Percentiles rank a stretch among this genome's conserved stretches.
These are phyloP conservation scores for Trissolcus brochymenae DNA, from an alignment of 2,888 invertebrate species.

Conservation along the genomic window DNA sequence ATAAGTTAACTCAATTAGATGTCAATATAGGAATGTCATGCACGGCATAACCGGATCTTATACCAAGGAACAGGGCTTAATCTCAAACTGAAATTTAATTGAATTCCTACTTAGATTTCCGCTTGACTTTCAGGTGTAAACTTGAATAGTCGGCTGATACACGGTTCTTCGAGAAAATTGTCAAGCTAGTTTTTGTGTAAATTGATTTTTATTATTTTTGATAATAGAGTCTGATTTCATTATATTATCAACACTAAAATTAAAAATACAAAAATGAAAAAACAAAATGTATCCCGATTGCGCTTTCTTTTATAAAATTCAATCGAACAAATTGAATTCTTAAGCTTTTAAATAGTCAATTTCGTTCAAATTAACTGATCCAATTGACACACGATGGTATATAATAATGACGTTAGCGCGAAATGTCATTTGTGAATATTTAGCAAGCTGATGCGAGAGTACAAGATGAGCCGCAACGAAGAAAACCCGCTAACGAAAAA, in stretches of 20 bases:
- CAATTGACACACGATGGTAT: slow-evolving; percentile 58
- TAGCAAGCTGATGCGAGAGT: slow-evolving; percentile 61
- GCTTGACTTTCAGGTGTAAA: background rate
- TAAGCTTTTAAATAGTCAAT: slow-evolving; percentile 22
- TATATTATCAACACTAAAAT: too few relatives aligned
- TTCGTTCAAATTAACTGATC: slow-evolving; percentile 50
- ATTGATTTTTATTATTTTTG: too few relatives aligned
- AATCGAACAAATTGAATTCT: too few relatives aligned
- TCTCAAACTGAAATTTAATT: slow-evolving; percentile 53
- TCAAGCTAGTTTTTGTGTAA: too few relatives aligned
- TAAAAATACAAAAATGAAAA: too few relatives aligned
- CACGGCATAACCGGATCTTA: slow-evolving; percentile 39
- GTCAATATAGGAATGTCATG: slow-evolving; percentile 48
- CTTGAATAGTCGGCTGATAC: too few relatives aligned
- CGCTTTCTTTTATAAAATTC: too few relatives aligned
- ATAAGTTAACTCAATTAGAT: slow-evolving; percentile 53
- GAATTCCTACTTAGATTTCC: slow-evolving; percentile 48
- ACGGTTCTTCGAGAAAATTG: too few relatives aligned
- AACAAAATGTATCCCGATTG: too few relatives aligned
- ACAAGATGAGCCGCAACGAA: slow-evolving; percentile 52
- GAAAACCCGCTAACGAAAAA: slow-evolving; percentile 37
- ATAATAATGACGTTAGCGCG: slow-evolving; percentile 50
- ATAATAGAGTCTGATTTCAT: too few relatives aligned
- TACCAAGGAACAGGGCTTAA: slow-evolving; percentile 44
- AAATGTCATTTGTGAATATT: slow-evolving; percentile 61